Evolutionary conservation across 2,888 invertebrate genomes (phyloP), one percentile per base, ranked within the genome.

Genomic region (Cancer borealis): DNA sequence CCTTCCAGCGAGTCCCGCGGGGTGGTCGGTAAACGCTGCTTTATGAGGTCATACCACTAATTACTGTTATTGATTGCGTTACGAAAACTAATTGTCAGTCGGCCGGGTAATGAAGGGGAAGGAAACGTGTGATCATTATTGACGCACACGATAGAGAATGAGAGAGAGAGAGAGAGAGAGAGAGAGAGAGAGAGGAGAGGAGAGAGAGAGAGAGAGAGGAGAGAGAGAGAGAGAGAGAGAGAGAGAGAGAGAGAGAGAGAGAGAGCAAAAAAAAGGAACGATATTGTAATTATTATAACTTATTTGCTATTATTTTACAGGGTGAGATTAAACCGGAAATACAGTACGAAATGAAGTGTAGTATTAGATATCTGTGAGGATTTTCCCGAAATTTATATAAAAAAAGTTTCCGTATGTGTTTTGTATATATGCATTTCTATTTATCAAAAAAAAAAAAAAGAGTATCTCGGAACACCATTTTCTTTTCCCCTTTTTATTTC

Each of bases 21-120:
- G 66, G 66, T n/a, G 66, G 66, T n/a, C 66, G n/a, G 66, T 66
- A 66, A 66, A 66, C 66, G n/a, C 66, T 66, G 66, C 66, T n/a
- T 66, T 66, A n/a, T 66, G n/a, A 66, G 66, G 66, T 21, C n/a
- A 66, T n/a, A n/a, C 66, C n/a, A 1, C 14, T 66, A 66, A 66
- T 66, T 66, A 66, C n/a, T n/a, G n/a, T 66, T 66, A 66, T 66
- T 66, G 66, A 66, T 66, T n/a, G 66, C 66, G n/a, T 66, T n/a
- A 66, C 17, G 54, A 54, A 54, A n/a, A 66, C 4, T 66, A 66
- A 66, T 66, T 66, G n/a, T 4, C 17, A n/a, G 66, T 4, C 6
- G 21, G 21, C 66, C 6, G 1, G 66, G n/a, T 66, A 66, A 66
- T 66, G 66, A 66, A 21, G 66, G 66, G 66, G 66, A 66, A n/a